Conservation (phyloP, 2,888 invertebrate genomes). For the Dexiosoma caninum region DNA sequence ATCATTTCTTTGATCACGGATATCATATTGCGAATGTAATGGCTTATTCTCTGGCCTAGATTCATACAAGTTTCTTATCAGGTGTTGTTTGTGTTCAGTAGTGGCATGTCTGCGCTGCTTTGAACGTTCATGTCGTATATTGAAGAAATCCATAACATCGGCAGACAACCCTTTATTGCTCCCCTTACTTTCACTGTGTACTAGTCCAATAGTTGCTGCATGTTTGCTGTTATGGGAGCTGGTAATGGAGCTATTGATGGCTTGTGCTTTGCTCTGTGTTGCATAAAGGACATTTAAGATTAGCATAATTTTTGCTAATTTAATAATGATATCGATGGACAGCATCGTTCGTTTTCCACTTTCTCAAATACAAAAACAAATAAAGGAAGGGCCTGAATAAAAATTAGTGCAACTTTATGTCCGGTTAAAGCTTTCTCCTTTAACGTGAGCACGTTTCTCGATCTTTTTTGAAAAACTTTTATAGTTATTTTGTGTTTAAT, state of each 20-base stretch:
- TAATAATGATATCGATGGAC: conserved; percentile 22
- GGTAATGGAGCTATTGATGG: not conserved
- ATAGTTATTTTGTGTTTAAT: not conserved
- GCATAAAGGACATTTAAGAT: conserved; percentile 35
- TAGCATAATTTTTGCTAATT: conserved; percentile 54
- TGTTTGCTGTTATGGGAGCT: not conserved
- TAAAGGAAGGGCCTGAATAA: not conserved
- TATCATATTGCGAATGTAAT: not conserved
- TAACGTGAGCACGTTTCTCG: not conserved
- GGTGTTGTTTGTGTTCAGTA: conserved; percentile 4
- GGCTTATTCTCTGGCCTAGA: not conserved
- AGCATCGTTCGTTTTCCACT: conserved; percentile 28
- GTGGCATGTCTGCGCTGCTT: conserved; percentile 32
- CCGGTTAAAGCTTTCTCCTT: too few relatives aligned
- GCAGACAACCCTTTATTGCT: not conserved
- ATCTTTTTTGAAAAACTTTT: not conserved
- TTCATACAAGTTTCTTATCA: not conserved
- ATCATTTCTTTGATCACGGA: not conserved
- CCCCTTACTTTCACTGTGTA: not conserved
- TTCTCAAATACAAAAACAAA: not conserved
- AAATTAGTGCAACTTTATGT: not conserved
- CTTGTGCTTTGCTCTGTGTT: not conserved
- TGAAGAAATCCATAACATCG: not conserved
- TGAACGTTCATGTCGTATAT: conserved; percentile 54
- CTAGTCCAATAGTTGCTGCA: not conserved